Base-by-base conservation (phyloP, 2,888 invertebrate species). In the Tillus elongatus region DNA sequence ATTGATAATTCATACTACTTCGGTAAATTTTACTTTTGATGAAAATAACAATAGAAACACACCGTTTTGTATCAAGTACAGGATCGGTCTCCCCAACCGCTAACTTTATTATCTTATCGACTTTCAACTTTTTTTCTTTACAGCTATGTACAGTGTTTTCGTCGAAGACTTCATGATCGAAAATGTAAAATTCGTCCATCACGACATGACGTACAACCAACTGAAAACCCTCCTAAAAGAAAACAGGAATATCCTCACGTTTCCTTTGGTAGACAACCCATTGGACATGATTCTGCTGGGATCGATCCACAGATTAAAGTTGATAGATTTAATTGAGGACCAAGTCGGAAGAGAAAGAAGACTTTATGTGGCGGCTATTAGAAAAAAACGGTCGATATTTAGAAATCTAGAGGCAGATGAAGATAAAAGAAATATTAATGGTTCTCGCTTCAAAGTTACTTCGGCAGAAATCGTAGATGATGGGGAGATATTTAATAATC, bases 151-250 rank as follows among this genome's bases (percentile, higher is more conserved):
- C 68, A 85, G 82, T 57, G 81, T 92, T 31, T 88, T 85, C 63
- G 95, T 93, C 11, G 92, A 93, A 64, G 92, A 96, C 62, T 92
- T 97, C 58, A 97, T 97, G 96, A 80, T 90, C 10, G 74, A 82
- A 2, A 81, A 88, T 50, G 81, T 89, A 0, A 82, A 78, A 53
- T 87, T 81, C 58, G 85, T 91, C 46, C 89, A 87, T 83, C 78
- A 90, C 55, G 80, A 82, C 42, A 90, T 92, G 70, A 84, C 83
- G 2, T 95, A 90, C 69, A 79, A 81, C 44, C 82, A 86, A 52
- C 69, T 96, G 3, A 88, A 89, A 58, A 78, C 82, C 36, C 71
- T 86, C 9, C 69, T 96, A 2, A 82, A 84, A 44, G 74, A 79
- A 16, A 78, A 55, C 28, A 52, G 71, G 31, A 70, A 72, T 36